A percentile compares a stretch with the other conserved stretches of the same genome.
phyloP scores from a whole-genome alignment of 2,888 invertebrate genomes.

The Ectobius pallidus region DNA sequence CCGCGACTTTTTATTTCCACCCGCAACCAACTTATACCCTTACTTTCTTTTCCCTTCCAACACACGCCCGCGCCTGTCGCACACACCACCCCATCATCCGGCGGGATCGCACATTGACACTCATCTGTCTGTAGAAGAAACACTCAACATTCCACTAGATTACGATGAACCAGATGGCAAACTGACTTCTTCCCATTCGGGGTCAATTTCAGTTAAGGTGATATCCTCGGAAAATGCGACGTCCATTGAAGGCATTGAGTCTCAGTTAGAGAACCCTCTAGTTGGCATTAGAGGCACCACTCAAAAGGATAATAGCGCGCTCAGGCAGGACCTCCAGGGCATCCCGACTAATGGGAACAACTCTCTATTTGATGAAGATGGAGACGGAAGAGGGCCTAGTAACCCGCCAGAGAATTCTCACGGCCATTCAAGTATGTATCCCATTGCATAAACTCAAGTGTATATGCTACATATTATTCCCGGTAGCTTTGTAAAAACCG shows the following conservation, averaged over 20 bases:
- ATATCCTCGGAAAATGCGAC: conserved; percentile 65
- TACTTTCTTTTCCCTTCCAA: conserved; percentile 65
- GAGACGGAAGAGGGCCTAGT: conserved; percentile 42
- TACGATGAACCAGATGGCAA: conserved; percentile 48
- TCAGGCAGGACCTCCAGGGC: conserved; percentile 51
- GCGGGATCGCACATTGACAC: conserved; percentile 42
- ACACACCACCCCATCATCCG: conserved; percentile 44
- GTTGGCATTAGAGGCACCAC: conserved; percentile 57
- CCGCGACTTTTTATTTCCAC: conserved; percentile 62
- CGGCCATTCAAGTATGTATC: conserved; percentile 45
- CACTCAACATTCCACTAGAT: conserved; percentile 53
- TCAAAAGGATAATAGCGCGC: conserved; percentile 60
- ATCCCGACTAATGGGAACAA: conserved; percentile 40
- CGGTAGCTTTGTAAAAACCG: background rate
- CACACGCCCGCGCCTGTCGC: conserved; percentile 51
- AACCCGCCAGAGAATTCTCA: conserved; percentile 41
- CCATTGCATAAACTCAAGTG: conserved; percentile 31
- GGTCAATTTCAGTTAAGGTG: conserved; percentile 63
- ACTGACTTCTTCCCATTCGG: conserved; percentile 50
- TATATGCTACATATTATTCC: conserved; percentile 8
- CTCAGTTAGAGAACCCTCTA: conserved; percentile 65
- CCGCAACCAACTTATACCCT: conserved; percentile 62
- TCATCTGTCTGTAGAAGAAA: conserved; percentile 55
- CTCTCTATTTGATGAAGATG: conserved; percentile 43
- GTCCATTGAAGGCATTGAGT: conserved; percentile 62